Evolutionary conservation across 1,140 invertebrate species (phyloP), one percentile per base, ranked within the genome.

Genomic region (Apocrypta bakeri): DNA sequence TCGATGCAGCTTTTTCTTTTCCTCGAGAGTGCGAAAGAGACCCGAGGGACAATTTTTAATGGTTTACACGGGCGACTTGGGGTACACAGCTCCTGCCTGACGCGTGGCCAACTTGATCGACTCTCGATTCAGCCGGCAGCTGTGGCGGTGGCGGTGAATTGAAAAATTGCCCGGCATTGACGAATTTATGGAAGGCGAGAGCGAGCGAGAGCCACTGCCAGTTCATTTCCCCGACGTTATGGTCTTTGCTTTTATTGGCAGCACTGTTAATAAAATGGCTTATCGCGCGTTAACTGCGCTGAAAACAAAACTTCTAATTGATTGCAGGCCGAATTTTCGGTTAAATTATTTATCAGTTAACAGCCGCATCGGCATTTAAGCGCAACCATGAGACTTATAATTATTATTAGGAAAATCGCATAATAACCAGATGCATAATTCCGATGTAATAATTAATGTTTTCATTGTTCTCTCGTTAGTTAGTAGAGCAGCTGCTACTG

Each of bases 11-110:
- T 12, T 72, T 63, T 72, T 63, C 29, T 63, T 61, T 31, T 40
- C n/a, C 40, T 17, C n/a, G 1, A 25, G 42, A 48, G 42, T n/a
- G 21, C 48, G 21, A 56, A 64, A 48, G 24, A 42, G 12, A 48
- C 64, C 12, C 64, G 37, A 11, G 64, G 37, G 37, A 78, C 33
- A 17, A 12, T 66, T 78, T 78, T 48, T 24, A 63, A 63, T 37
- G 12, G 8, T 56, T 56, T 56, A 56, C 48, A 56, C 48, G 48
- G n/a, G n/a, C 48, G 48, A 17, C 48, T 56, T 21, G 48, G n/a
- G 21, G 48, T 56, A 56, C 8, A 56, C n/a, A 56, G 21, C 17
- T 56, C 17, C 12, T 48, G 48, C 48, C 48, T 21, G 7, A 37
- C 2, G 33, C 33, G 48, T 21, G 48, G 17, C 48, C 48, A 56